Base-by-base conservation (phyloP, 1,140 invertebrate genomes). In the Drosophila athabasca region DNA sequence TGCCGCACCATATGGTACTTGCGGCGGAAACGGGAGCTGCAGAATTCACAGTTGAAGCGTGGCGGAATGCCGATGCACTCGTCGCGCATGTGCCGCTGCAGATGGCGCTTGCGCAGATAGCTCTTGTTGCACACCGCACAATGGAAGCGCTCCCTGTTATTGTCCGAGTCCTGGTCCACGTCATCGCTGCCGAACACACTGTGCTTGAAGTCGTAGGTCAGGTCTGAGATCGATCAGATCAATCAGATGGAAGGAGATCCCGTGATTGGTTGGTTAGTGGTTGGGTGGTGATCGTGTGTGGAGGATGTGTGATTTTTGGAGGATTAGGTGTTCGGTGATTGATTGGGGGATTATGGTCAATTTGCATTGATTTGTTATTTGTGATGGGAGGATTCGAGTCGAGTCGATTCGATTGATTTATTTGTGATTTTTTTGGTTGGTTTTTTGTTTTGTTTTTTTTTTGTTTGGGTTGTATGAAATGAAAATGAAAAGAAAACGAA, bases 51-150 rank as follows among this genome's bases (percentile, higher is more conserved):
- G 17, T 93, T 93, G 72, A 95, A 96, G 31, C 94, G 93, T 13
- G 95, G 95, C 62, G 94, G 94, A 31, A 95, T 94, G 52, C 94
- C 94, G 31, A 93, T 91, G 85, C 95, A 95, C 81, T 95, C 95
- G 90, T 95, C 95, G 9, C 94, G 94, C 68, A 94, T 91, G 71
- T 96, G 95, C 2, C 94, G 92, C 67, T 94, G 94, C 52, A 95
- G 79, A 8, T 94, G 94, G 58, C 95, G 94, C 88, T 95, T 95
- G 13, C 95, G 92, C 71, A 93, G 93, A 81, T 96, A 96, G 46
- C 92, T 93, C 69, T 95, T 93, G 41, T 93, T 93, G 68, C 95
- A 96, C 50, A 93, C 93, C 2, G 91, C 82, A 87, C 95, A 96
- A 2, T 84, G 83, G 71, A 94, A 95, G 62, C 93, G 92, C 62